A percentile compares a stretch with the other conserved stretches of the same genome.
phyloP scores from a whole-genome alignment of 1,140 invertebrate genomes.

The Habropoda laboriosa region DNA sequence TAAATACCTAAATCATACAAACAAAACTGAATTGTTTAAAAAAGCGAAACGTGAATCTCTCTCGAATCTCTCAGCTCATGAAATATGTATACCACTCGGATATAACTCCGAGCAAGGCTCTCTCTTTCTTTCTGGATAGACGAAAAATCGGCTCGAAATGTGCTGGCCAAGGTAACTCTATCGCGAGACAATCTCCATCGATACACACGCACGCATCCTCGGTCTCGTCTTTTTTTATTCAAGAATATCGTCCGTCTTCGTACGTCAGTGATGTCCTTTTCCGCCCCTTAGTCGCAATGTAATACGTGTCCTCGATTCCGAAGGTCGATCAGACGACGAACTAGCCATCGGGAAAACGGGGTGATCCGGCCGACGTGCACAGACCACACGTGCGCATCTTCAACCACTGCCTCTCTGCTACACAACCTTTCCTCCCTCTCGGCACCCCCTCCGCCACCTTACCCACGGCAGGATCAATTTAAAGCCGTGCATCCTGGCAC shows the following conservation, averaged over 20 bases:
- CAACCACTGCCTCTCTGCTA: constrained; percentile 27
- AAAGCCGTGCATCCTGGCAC: constrained; percentile 7
- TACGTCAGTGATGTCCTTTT: constrained; percentile 58
- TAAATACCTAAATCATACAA: no score
- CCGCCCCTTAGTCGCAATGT: constrained; percentile 46
- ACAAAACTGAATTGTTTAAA: no score
- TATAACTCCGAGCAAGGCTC: no score
- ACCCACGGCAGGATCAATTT: constrained; percentile 24
- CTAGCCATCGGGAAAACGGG: constrained; percentile 36
- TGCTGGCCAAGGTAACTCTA: no score
- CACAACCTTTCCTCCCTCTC: not conserved
- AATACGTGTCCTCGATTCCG: constrained; percentile 48
- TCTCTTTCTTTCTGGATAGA: no score
- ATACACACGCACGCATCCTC: not conserved
- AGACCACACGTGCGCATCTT: constrained; percentile 30
- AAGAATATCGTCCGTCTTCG: constrained; percentile 31
- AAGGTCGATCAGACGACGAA: constrained; percentile 48
- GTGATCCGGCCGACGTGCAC: constrained; percentile 34
- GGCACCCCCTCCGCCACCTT: no score
- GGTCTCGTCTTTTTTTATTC: not conserved
- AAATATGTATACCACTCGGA: no score
- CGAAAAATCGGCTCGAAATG: not conserved
- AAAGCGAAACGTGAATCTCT: no score
- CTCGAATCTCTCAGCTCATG: no score
- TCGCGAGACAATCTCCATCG: no score